Evolutionary conservation across 2,888 invertebrate species (phyloP).

Genomic region (Campaea margaritaria): DNA sequence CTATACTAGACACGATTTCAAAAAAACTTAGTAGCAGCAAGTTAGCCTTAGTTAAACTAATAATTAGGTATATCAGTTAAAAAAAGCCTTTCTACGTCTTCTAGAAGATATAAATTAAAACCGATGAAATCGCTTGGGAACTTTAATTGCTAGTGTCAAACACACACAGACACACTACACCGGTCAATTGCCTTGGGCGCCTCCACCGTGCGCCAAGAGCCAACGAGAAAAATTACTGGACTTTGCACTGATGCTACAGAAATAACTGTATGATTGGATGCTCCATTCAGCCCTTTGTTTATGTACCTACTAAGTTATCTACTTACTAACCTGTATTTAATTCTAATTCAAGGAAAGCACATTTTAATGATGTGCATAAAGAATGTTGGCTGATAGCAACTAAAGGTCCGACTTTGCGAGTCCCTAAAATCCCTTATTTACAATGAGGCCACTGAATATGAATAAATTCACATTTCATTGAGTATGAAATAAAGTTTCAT

Average conservation of each 20-base stretch:
- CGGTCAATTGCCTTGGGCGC: conserved; percentile 50
- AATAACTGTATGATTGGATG: conserved; percentile 5
- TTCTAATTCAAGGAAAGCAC: neutral
- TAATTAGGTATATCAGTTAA: too few relatives aligned
- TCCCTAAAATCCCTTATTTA: neutral
- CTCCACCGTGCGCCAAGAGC: conserved; percentile 19
- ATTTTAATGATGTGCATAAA: neutral
- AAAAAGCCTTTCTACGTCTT: neutral
- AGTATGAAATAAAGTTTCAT: too few relatives aligned
- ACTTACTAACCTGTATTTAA: neutral
- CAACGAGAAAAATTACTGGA: conserved; percentile 38
- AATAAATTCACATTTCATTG: too few relatives aligned
- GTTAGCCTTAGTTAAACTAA: too few relatives aligned
- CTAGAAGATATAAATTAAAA: conserved; percentile 11
- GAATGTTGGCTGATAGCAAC: neutral
- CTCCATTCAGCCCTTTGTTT: neutral
- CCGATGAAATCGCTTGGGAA: conserved; percentile 15
- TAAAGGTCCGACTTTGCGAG: neutral
- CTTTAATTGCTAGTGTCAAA: conserved; percentile 30
- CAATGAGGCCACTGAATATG: neutral
- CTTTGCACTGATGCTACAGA: conserved; percentile 38
- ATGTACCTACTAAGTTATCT: neutral
- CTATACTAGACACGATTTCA: too few relatives aligned
- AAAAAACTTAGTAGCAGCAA: too few relatives aligned
- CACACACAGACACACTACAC: conserved; percentile 8